A percentile compares a stretch with the other conserved stretches of the same genome.
phyloP scores from a whole-genome alignment of 2,113 vertebrate genomes.

The Cercocebus atys region DNA sequence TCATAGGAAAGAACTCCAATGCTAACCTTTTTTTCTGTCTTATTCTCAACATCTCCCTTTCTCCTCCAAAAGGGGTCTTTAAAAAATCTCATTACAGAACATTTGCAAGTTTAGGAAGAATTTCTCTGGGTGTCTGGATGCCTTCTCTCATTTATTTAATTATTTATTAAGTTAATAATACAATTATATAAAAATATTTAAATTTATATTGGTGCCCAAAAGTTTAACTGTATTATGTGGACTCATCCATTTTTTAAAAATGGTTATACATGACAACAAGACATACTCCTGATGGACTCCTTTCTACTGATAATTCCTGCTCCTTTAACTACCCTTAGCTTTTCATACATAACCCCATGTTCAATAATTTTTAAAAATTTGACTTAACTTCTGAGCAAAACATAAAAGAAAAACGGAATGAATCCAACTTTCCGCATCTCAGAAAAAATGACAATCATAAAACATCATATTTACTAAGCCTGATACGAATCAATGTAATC shows the following conservation, averaged over 20 bases:
- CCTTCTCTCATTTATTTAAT: neutral
- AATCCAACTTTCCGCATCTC: conserved; percentile 28
- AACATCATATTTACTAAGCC: neutral
- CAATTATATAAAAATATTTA: conserved; percentile 57
- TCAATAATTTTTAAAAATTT: conserved; percentile 69
- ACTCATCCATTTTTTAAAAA: conserved; percentile 61
- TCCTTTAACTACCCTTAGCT: conserved; percentile 83
- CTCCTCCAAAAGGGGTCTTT: conserved; percentile 36
- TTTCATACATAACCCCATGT: conserved; percentile 84
- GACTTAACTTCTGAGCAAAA: conserved; percentile 66
- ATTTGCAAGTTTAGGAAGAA: conserved; percentile 50
- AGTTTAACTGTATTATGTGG: conserved; percentile 62
- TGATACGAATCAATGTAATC: conserved; percentile 11
- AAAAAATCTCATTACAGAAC: conserved; percentile 61
- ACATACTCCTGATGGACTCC: conserved; percentile 76
- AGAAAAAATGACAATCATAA: neutral
- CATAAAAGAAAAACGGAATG: conserved; percentile 54
- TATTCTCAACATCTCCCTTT: conserved; percentile 1
- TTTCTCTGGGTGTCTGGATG: conserved; percentile 29
- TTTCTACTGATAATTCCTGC: conserved; percentile 82
- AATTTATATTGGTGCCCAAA: conserved; percentile 55
- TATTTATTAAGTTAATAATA: neutral
- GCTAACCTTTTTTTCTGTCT: conserved; percentile 30
- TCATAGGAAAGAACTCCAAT: neutral
- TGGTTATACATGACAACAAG: conserved; percentile 69